Percentiles rank a stretch among this genome's conserved stretches.
Conservation (phyloP, 1,140 invertebrate genomes). For the Cydia amplana region DNA sequence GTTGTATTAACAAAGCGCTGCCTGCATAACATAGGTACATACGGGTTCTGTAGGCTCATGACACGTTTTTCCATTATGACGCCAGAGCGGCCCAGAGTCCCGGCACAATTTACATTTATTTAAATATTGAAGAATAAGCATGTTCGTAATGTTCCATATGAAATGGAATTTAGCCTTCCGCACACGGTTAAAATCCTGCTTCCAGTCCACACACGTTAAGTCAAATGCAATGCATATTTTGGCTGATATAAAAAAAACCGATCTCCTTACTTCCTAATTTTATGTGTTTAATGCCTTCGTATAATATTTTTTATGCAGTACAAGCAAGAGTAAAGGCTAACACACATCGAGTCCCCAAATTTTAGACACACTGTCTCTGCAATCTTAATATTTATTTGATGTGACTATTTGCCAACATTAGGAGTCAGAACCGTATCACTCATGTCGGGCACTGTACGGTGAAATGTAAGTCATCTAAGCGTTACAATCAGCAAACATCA, state of each 20-base stretch:
- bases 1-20: constrained; percentile 34
- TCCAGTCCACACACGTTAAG: neutral
- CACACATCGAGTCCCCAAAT: too few relatives aligned
- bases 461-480: neutral
- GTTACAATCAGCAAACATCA: neutral
- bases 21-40: neutral
- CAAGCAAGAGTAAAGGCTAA: too few relatives aligned
- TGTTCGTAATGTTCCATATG: constrained; percentile 41
- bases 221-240: neutral
- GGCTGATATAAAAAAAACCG: too few relatives aligned
- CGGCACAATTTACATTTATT: constrained; percentile 56
- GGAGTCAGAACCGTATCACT: too few relatives aligned
- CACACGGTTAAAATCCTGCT: neutral
- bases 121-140: constrained; percentile 53
- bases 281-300: neutral
- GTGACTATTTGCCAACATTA: too few relatives aligned
- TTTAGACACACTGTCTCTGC: too few relatives aligned
- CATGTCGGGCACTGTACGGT: too few relatives aligned
- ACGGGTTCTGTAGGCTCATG: neutral
- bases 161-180: constrained; percentile 37
- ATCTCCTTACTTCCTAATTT: neutral
- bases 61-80: neutral
- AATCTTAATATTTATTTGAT: too few relatives aligned
- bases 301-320: too few relatives aligned
- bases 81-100: constrained; percentile 41